Conservation (phyloP, 1,140 invertebrate species). For the Ylistrum balloti region DNA sequence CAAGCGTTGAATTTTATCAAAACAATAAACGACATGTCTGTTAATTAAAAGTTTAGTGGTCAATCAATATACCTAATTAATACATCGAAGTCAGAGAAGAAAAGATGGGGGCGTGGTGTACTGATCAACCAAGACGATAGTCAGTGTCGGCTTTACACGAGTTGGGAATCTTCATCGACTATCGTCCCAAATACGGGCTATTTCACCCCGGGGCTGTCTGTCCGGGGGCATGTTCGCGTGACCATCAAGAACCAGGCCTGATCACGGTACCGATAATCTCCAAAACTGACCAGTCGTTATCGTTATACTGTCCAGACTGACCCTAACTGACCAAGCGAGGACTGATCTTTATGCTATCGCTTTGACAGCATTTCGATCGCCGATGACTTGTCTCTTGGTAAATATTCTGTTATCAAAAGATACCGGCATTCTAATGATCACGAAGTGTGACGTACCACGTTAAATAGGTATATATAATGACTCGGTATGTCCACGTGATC, state of each 20-base stretch:
- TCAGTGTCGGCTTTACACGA: neutral
- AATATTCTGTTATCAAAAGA: neutral
- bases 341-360: neutral
- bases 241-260: neutral
- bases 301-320: neutral
- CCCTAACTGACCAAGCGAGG: neutral
- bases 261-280: neutral
- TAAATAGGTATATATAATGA: too few relatives aligned
- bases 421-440: neutral
- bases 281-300: neutral
- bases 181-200: neutral
- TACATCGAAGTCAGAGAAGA: neutral
- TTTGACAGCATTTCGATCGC: neutral
- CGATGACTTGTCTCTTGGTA: neutral
- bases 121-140: neutral
- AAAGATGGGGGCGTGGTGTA: neutral
- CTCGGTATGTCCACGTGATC: too few relatives aligned
- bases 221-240: slow-evolving; percentile 10
- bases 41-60: too few relatives aligned
- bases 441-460: too few relatives aligned
- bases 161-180: too few relatives aligned
- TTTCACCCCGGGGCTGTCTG: neutral
- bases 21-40: too few relatives aligned
- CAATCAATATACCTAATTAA: neutral
- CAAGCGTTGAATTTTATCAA: too few relatives aligned